Base-by-base conservation (phyloP, 2,113 vertebrate species). In the Muntiacus reevesi region DNA sequence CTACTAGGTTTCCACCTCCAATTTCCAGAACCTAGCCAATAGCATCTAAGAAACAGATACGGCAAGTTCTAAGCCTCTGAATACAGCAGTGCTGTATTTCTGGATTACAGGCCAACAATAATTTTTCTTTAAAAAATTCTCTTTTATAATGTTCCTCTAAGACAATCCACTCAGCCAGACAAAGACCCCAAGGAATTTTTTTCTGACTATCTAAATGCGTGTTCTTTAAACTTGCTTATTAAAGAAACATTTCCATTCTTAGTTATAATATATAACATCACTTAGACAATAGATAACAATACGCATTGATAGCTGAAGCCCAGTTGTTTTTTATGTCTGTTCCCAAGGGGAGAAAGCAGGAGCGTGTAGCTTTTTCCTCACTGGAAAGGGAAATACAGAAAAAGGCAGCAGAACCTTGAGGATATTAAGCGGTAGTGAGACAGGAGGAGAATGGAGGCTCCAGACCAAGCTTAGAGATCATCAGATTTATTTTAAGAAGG, bases 401-500 rank as follows among this genome's bases (percentile, higher is more conserved):
- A 76, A 93, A 85, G 81, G 85, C 54, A 87, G 50, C 11, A 87
- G 76, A 30, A 23, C 84, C 84, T 93, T 62, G 55, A 57, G 87
- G 50, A 50, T 45, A 52, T 25, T 43, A 78, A 87, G 30, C 0
- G 4, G 47, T 40, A 36, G 0, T 52, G 54, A 96, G 90, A 82
- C 27, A 30, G 0, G 4, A 93, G 45, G 50, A 52, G 76, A 76
- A 92, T 40, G 23, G 52, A 27, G 11, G 67, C 8, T 94, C 40
- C 71, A 23, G 28, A 71, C 67, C 60, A 82, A 64, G 47, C 19
- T 62, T 36, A 40, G 87, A 95, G 50, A 85, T 19, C 81, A n/a
- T 55, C 64, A 81, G 84, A 52, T 47, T 94, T 93, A 85, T 64
- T 94, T 87, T 96, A 90, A 91, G 87, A 95, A 96, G n/a, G 13